These are phyloP conservation scores for Drosophila percnosoma DNA, from an alignment of 2,888 invertebrate genomes.

Conservation along the genomic window DNA sequence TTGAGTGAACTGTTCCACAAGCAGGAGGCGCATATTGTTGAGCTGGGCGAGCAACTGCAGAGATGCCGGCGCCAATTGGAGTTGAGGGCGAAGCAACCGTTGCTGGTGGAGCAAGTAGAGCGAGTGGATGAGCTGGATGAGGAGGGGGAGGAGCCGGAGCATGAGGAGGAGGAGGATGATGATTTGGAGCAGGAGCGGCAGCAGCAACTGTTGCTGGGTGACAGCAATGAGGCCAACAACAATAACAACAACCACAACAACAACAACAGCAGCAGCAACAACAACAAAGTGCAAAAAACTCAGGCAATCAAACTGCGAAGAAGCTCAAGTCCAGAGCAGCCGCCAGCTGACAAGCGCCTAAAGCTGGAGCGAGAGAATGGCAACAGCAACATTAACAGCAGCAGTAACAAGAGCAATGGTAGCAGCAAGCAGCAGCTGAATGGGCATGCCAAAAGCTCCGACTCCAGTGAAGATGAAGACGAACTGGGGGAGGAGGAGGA, in stretches of 20 bases:
- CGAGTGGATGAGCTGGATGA: conserved; percentile 24
- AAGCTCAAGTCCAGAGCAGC: conserved; percentile 47
- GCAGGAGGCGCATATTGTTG: conserved; percentile 82
- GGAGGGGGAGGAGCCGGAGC: conserved; percentile 19
- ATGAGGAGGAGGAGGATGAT: conserved; percentile 36
- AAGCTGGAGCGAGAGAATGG: conserved; percentile 31
- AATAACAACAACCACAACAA: conserved; percentile 50
- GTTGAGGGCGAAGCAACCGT: conserved; percentile 58
- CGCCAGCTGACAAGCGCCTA: conserved; percentile 35
- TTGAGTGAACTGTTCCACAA: conserved; percentile 82
- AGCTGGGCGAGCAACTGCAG: conserved; percentile 83
- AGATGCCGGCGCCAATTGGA: conserved; percentile 80
- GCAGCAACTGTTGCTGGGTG: conserved; percentile 31
- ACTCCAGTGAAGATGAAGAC: conserved; percentile 40
- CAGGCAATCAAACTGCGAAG: conserved; percentile 42
- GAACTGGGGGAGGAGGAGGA: conserved; percentile 34
- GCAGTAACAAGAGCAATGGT: conserved; percentile 5
- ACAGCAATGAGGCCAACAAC: conserved; percentile 66
- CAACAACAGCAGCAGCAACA: conserved; percentile 28
- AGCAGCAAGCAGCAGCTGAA: conserved; percentile 18
- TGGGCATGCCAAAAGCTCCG: conserved; percentile 39
- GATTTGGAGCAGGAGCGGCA: conserved; percentile 41
- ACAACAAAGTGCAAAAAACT: conserved; percentile 29
- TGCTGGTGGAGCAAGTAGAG: conserved; percentile 44
- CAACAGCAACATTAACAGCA: conserved; percentile 14